Evolutionary conservation across 2,888 invertebrate genomes (phyloP).

Genomic region (Clusia tigrina): DNA sequence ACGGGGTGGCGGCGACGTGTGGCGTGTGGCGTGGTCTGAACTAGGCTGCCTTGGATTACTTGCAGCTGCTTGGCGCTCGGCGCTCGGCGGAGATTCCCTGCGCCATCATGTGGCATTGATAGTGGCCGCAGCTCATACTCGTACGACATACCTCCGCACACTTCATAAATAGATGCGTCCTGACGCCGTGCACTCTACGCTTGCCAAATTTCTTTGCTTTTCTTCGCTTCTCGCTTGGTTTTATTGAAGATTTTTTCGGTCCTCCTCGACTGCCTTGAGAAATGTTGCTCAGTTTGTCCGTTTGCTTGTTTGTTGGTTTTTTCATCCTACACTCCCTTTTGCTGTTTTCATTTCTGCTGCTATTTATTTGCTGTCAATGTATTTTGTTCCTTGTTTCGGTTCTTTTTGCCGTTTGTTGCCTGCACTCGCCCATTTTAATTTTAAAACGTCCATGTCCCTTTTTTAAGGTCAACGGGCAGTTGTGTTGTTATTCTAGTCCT

Average conservation of each 20-base stretch:
- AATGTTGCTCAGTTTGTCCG: background rate
- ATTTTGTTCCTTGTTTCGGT: conserved; percentile 17
- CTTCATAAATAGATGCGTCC: background rate
- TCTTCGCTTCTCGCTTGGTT: background rate
- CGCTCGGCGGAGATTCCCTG: background rate
- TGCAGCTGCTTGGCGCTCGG: background rate
- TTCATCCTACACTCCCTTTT: conserved; percentile 49
- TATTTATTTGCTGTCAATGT: conserved; percentile 59
- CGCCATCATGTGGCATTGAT: background rate
- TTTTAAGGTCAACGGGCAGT: conserved; percentile 21
- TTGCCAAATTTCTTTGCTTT: conserved; percentile 13
- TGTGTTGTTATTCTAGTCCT: conserved; percentile 15
- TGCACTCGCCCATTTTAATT: conserved; percentile 49
- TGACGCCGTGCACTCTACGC: conserved; percentile 6
- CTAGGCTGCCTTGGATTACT: background rate
- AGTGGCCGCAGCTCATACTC: background rate
- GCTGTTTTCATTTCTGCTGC: conserved; percentile 58
- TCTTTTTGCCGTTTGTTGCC: conserved; percentile 15
- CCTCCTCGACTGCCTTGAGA: background rate
- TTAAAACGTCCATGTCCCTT: conserved; percentile 47
- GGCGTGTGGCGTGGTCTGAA: too few relatives aligned
- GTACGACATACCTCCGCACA: background rate
- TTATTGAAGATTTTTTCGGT: background rate
- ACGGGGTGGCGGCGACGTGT: too few relatives aligned
- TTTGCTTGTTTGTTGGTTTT: conserved; percentile 1